Evolutionary conservation across 30 jellyfish, hydroid and myxozoan species (phyloP), one percentile per base, ranked within the genome.

Genomic region (Aurelia sp.): DNA sequence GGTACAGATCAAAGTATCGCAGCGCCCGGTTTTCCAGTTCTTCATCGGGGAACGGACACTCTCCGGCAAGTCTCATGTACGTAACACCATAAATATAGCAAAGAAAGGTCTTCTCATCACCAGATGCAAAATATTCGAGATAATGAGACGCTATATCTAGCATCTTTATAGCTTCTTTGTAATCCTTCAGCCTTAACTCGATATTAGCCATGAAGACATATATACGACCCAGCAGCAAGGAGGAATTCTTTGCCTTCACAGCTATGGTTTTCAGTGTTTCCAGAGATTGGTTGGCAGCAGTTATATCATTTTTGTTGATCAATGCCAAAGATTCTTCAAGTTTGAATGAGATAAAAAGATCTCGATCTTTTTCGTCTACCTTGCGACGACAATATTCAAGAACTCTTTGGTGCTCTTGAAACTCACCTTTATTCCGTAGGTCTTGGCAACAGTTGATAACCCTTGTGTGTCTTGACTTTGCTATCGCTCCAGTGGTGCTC

Each of bases 371-470:
- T 16, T 12, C 11, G 35, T 23, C 37, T 47, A 13, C 58, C 27
- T 11, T 18, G 3, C 7, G 20, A 72, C 68, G 55, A 44, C 15
- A 44, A 10, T 40, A 17, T n/a, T 44, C 44, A 19, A 72, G 68
- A 13, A 72, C 58, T 19, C 47, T 40, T 37, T 51, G 44, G 20
- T 30, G 83, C 83, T 72, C 47, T 51, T 47, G 51, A 51, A 12
- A 72, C 40, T 72, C 69, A 0, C 83, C 83, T 4, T 70, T 72
- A 16, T 72, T 72, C 9, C 83, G 30, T 4, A 72, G 69, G 55
- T 22, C 48, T 19, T 72, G 33, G 44, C 83, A 72, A 7, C 18
- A 37, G 21, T 19, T 44, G 41, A 72, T 72, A 13, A 37, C 5
- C 3, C 21, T 12, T 0, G 18, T 47, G 55, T 72, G 83, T 33